Conservation (phyloP, 2,888 invertebrate species). For the Sipunculus nudus region DNA sequence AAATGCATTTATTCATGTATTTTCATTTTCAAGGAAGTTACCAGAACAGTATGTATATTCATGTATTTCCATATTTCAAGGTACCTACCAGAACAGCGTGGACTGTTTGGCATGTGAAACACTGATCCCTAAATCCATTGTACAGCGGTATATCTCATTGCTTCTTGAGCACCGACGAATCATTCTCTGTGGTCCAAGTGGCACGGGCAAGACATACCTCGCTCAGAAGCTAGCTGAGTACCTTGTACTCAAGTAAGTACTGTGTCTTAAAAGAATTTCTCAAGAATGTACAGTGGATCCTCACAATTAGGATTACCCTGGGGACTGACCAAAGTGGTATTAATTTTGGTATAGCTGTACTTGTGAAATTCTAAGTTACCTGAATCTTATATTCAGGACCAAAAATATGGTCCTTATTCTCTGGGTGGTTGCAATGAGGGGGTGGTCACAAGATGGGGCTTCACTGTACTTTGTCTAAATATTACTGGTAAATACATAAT, state of each 20-base stretch:
- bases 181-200: conserved; percentile 95
- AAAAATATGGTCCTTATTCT: not conserved
- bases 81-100: conserved; percentile 84
- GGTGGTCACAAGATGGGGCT: no score
- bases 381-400: no score
- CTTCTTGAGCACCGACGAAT: conserved; percentile 91
- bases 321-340: no score
- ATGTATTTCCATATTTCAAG: conserved; percentile 42
- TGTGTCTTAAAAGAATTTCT: not conserved
- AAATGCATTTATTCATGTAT: no score
- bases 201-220: conserved; percentile 95
- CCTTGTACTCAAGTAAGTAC: conserved; percentile 71
- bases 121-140: conserved; percentile 93
- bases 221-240: conserved; percentile 95
- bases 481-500: no score
- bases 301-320: no score
- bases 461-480: no score
- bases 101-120: conserved; percentile 95
- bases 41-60: not conserved
- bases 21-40: no score
- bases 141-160: conserved; percentile 90
- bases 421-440: no score
- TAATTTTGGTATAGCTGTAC: no score
- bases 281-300: no score
- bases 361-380: no score